Conservation (phyloP, 2,113 vertebrate species). For the Channa maculata region DNA sequence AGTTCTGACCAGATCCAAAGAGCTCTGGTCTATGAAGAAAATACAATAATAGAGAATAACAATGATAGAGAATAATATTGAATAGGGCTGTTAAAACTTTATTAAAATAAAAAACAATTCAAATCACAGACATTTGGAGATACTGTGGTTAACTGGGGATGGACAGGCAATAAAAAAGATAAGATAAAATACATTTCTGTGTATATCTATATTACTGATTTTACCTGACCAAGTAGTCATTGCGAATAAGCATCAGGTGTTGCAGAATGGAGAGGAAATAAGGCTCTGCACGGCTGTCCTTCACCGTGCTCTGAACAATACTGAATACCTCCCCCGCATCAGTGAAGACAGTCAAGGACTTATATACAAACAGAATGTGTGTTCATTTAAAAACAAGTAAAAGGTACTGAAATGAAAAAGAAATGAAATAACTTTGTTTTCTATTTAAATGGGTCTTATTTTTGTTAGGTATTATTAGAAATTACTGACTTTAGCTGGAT, state of each 20-base stretch:
- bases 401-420: conserved; percentile 22
- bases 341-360: conserved; percentile 88
- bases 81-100: too few relatives aligned
- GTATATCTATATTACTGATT: conserved; percentile 12
- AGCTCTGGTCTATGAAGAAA: not conserved
- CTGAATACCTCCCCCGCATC: conserved; percentile 93
- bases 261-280: conserved; percentile 97
- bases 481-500: conserved; percentile 4
- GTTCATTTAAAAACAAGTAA: conserved; percentile 20
- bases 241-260: conserved; percentile 94
- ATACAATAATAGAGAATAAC: too few relatives aligned
- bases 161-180: not conserved
- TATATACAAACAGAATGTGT: not conserved
- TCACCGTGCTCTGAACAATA: conserved; percentile 90
- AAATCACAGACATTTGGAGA: not conserved
- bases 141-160: not conserved
- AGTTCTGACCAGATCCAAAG: not conserved
- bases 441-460: not conserved
- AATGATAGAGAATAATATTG: too few relatives aligned
- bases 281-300: conserved; percentile 89
- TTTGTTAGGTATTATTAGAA: not conserved
- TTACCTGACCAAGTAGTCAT: conserved; percentile 95
- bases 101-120: not conserved
- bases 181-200: not conserved
- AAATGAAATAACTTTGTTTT: not conserved